These are phyloP conservation scores for Nymphicus hollandicus DNA, from an alignment of 2,113 vertebrate genomes.

Conservation along the genomic window DNA sequence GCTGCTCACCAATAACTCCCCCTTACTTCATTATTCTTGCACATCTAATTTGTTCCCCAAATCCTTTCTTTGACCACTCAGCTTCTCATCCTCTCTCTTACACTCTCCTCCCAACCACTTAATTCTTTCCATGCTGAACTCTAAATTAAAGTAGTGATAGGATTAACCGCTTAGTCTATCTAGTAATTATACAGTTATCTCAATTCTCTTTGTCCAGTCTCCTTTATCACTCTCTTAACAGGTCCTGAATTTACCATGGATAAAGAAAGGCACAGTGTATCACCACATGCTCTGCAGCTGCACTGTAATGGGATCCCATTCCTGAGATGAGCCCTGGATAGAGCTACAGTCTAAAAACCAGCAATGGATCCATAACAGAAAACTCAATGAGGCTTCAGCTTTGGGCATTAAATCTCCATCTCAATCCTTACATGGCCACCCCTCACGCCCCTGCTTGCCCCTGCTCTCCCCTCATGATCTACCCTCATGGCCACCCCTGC, in stretches of 20 bases:
- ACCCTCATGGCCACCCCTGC: no score
- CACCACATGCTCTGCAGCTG: not conserved
- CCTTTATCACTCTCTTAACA: not conserved
- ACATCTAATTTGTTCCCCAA: not conserved
- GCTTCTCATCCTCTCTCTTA: not conserved
- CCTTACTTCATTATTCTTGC: no score
- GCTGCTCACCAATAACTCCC: not conserved
- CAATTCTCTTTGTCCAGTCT: conserved; percentile 36
- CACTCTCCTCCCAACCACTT: not conserved
- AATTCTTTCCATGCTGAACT: not conserved
- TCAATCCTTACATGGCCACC: no score
- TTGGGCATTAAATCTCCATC: not conserved
- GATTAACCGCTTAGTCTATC: conserved; percentile 10
- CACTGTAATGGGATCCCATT: not conserved
- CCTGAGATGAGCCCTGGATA: not conserved
- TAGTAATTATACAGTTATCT: conserved; percentile 38
- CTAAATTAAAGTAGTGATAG: not conserved
- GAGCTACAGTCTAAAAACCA: not conserved
- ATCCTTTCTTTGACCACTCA: not conserved
- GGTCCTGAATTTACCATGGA: not conserved
- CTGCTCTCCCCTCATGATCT: no score
- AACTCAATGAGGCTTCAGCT: not conserved
- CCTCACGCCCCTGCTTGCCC: not conserved
- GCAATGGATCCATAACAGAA: not conserved
- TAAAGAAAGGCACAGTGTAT: not conserved